Evolutionary conservation across 2,797 vertebrate genomes (phyloP).

Genomic region (Okamejei kenojei): DNA sequence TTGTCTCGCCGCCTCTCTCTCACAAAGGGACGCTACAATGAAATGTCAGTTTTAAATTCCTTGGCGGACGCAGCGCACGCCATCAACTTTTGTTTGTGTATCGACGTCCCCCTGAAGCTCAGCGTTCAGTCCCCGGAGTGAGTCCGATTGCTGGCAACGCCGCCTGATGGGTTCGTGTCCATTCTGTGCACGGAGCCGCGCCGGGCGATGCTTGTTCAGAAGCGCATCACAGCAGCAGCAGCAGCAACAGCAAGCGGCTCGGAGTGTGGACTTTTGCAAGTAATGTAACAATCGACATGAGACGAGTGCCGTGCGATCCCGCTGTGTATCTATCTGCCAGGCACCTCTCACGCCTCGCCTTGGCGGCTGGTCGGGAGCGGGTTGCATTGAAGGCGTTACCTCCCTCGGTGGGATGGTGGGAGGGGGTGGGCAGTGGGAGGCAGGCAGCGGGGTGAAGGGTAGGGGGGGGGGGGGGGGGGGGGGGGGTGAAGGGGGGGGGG

Average conservation of each 20-base stretch:
- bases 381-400: background rate
- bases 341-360: background rate
- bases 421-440: background rate
- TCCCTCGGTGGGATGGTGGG: background rate
- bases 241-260: background rate
- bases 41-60: background rate
- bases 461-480: too few relatives aligned
- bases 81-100: too few relatives aligned
- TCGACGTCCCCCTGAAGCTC: background rate
- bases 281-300: background rate
- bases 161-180: background rate
- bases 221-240: background rate
- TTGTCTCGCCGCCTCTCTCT: background rate
- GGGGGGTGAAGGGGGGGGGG: rapidly evolving
- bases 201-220: background rate
- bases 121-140: too few relatives aligned
- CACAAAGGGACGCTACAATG: background rate
- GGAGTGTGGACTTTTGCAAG: background rate
- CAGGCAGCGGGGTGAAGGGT: background rate
- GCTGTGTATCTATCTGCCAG: background rate
- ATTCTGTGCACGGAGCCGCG: background rate
- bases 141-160: background rate
- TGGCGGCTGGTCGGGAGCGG: too few relatives aligned
- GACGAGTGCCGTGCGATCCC: background rate
- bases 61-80: background rate